phyloP scores from a whole-genome alignment of 2,888 invertebrate genomes.

The Alloplasta piceator region DNA sequence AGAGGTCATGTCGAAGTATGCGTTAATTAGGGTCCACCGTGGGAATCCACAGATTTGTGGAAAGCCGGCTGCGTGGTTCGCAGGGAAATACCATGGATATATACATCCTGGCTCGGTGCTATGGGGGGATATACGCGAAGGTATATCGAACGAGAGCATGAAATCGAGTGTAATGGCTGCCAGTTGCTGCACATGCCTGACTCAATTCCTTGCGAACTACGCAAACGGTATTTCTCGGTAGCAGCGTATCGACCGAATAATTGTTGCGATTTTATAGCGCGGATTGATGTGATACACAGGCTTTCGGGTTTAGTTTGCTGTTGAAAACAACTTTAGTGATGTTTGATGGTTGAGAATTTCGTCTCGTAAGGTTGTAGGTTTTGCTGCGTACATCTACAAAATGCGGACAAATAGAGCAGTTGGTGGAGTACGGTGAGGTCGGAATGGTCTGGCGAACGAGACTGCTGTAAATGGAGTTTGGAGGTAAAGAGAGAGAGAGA shows the following conservation, averaged over 20 bases:
- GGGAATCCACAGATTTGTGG: slow-evolving; percentile 79
- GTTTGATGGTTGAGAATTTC: slow-evolving; percentile 27
- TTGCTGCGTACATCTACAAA: slow-evolving; percentile 12
- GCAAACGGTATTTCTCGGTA: slow-evolving; percentile 33
- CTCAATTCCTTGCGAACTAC: slow-evolving; percentile 50
- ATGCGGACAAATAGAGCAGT: slow-evolving; percentile 58
- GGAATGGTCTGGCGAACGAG: slow-evolving; percentile 46
- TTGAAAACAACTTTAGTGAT: slow-evolving; percentile 31
- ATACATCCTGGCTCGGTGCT: slow-evolving; percentile 39
- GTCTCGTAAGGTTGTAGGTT: slow-evolving; percentile 6
- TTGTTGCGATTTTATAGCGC: background rate
- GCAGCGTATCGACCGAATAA: slow-evolving; percentile 35
- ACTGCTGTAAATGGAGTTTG: slow-evolving; percentile 20
- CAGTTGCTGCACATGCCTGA: slow-evolving; percentile 35
- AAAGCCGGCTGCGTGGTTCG: slow-evolving; percentile 62
- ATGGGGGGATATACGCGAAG: background rate
- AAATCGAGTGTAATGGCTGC: slow-evolving; percentile 57
- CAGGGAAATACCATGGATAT: slow-evolving; percentile 54
- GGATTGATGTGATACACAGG: too few species aligned
- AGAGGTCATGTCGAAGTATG: slow-evolving; percentile 73
- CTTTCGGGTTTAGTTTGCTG: background rate
- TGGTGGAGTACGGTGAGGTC: slow-evolving; percentile 36
- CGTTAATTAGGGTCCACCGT: slow-evolving; percentile 79
- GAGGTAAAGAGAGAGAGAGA: background rate
- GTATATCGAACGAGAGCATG: slow-evolving; percentile 29